These are phyloP conservation scores for Pachydiplax longipennis DNA, from an alignment of 2,888 invertebrate species.

Conservation along the genomic window DNA sequence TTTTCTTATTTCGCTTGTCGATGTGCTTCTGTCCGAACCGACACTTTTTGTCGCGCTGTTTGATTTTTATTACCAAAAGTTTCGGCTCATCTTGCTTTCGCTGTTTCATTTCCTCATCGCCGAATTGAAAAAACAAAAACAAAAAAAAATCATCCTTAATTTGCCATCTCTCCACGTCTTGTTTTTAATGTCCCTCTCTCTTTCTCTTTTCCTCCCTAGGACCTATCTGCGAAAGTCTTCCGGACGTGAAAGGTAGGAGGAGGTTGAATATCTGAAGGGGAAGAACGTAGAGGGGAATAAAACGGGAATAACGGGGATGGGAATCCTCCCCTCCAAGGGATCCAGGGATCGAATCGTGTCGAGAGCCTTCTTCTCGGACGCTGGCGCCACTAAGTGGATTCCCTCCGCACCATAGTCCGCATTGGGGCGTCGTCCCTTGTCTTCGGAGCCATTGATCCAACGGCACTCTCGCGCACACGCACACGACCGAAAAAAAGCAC, in stretches of 20 bases:
- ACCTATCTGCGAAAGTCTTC: neutral
- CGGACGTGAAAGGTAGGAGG: neutral
- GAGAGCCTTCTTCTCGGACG: neutral
- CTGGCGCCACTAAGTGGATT: neutral
- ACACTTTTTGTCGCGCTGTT: too few species aligned
- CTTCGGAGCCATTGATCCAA: neutral
- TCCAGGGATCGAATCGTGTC: neutral
- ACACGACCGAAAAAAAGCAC: neutral
- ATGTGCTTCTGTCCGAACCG: too few species aligned
- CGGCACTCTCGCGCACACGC: neutral
- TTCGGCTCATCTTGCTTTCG: too few species aligned
- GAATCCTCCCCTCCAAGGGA: neutral
- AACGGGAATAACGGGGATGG: neutral
- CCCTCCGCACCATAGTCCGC: neutral
- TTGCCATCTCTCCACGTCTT: neutral
- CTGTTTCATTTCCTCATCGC: too few species aligned
- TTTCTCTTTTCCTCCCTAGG: neutral
- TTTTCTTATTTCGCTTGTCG: too few species aligned
- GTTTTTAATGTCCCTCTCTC: neutral
- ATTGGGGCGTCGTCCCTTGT: neutral
- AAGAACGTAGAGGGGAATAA: neutral
- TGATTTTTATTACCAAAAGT: too few species aligned
- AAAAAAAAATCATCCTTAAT: too few species aligned
- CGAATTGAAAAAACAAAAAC: too few species aligned
- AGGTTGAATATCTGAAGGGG: neutral